These are phyloP conservation scores for Chondrilla cf. caribensis DNA, from an alignment of 37 sponge, comb jelly and placozoan species.

Conservation along the genomic window DNA sequence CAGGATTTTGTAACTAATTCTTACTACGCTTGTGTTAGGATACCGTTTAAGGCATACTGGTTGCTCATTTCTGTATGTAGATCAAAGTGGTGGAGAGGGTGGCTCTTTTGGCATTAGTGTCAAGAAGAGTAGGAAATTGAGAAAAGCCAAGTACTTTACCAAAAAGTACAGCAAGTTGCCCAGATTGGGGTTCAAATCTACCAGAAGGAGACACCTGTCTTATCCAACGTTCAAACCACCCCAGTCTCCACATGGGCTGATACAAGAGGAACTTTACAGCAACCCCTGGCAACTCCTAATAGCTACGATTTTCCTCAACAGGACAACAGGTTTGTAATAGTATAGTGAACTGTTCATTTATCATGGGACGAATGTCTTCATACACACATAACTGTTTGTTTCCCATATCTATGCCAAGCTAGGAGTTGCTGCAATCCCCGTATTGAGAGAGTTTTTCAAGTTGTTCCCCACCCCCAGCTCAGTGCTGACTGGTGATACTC, in stretches of 20 bases:
- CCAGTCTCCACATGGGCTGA: slow-evolving; percentile 61
- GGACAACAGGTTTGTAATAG: slow-evolving; percentile 66
- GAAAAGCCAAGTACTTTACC: not conserved
- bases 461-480: slow-evolving; percentile 55
- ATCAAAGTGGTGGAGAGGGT: no score
- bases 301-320: slow-evolving; percentile 89
- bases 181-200: slow-evolving; percentile 10
- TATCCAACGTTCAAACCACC: slow-evolving; percentile 66
- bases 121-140: not conserved
- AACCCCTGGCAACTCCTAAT: slow-evolving; percentile 90
- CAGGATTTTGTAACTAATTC: no score
- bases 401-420: no score
- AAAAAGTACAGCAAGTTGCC: not conserved
- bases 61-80: no score
- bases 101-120: no score
- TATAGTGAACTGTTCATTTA: not conserved
- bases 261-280: slow-evolving; percentile 77
- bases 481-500: slow-evolving; percentile 32
- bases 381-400: not conserved
- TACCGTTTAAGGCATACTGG: no score
- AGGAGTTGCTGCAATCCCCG: slow-evolving; percentile 71
- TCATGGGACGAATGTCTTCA: not conserved
- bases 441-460: slow-evolving; percentile 68
- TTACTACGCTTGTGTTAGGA: no score
- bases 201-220: slow-evolving; percentile 45